These are phyloP conservation scores for Lepetodrilus schrolli DNA, from an alignment of 2,888 invertebrate species.

Conservation along the genomic window DNA sequence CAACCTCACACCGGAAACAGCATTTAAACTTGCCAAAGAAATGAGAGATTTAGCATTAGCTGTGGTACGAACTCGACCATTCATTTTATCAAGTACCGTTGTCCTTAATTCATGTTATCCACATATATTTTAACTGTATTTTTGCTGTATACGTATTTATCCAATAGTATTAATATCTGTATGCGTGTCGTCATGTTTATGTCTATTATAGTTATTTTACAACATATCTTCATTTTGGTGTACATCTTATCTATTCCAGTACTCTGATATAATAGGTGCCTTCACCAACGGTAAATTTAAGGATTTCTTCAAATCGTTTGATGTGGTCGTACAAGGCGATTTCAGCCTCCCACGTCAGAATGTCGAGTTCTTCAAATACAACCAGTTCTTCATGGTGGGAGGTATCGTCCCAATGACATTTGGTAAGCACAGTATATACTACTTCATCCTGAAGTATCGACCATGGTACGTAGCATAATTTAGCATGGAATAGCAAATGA, in stretches of 20 bases:
- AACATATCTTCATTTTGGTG: constrained; percentile 51
- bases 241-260: too few species aligned
- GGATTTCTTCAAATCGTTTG: constrained; percentile 53
- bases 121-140: not conserved
- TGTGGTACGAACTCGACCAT: constrained; percentile 45
- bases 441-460: not conserved
- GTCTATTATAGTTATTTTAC: constrained; percentile 52
- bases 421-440: constrained; percentile 39
- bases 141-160: not conserved
- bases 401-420: constrained; percentile 53
- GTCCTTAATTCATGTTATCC: not conserved
- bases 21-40: constrained; percentile 45
- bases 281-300: constrained; percentile 23
- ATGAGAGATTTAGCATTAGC: constrained; percentile 51
- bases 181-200: constrained; percentile 44
- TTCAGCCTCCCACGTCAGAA: constrained; percentile 47
- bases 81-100: too few species aligned
- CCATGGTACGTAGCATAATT: not conserved
- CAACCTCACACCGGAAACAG: constrained; percentile 49
- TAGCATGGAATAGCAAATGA: not conserved
- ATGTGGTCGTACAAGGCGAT: constrained; percentile 50
- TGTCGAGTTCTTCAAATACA: constrained; percentile 44
- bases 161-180: not conserved
- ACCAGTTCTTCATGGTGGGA: constrained; percentile 47
- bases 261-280: not conserved